Evolutionary conservation across 2,888 invertebrate genomes (phyloP).

Genomic region (Electrophaes corylata): DNA sequence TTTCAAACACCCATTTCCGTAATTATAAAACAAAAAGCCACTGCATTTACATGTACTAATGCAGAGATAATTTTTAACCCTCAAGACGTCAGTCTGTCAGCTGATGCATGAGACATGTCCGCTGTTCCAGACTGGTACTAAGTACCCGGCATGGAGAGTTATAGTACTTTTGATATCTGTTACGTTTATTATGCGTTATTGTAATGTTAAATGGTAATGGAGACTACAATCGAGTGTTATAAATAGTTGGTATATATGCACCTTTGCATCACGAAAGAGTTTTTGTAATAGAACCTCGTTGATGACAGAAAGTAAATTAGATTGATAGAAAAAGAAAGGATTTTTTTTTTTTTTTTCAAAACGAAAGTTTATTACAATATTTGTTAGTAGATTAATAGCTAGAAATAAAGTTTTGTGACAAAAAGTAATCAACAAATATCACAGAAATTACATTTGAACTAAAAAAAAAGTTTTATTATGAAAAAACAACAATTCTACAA

Average conservation of each 20-base stretch:
- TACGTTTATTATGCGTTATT: slow-evolving; percentile 44
- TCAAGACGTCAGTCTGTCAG: slow-evolving; percentile 60
- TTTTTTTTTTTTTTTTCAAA: no score
- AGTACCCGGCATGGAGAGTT: slow-evolving; percentile 61
- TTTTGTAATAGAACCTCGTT: not conserved
- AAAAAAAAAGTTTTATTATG: no score
- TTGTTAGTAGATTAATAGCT: no score
- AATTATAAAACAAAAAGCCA: slow-evolving; percentile 35
- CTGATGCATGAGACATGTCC: slow-evolving; percentile 70
- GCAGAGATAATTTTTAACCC: slow-evolving; percentile 62
- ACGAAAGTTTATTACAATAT: no score
- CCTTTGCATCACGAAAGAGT: not conserved
- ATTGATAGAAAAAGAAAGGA: not conserved
- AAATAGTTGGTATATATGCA: not conserved
- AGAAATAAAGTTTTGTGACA: no score
- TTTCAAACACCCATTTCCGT: slow-evolving; percentile 22
- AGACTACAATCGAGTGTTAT: slow-evolving; percentile 12
- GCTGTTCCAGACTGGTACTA: slow-evolving; percentile 66
- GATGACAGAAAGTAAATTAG: not conserved
- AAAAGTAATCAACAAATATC: no score
- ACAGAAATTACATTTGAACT: no score
- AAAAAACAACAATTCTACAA: no score
- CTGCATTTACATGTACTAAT: slow-evolving; percentile 35
- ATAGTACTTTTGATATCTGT: slow-evolving; percentile 54
- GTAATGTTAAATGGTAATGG: slow-evolving; percentile 40